Conservation (phyloP, 2,888 invertebrate genomes). For the Bombyx huttoni region DNA sequence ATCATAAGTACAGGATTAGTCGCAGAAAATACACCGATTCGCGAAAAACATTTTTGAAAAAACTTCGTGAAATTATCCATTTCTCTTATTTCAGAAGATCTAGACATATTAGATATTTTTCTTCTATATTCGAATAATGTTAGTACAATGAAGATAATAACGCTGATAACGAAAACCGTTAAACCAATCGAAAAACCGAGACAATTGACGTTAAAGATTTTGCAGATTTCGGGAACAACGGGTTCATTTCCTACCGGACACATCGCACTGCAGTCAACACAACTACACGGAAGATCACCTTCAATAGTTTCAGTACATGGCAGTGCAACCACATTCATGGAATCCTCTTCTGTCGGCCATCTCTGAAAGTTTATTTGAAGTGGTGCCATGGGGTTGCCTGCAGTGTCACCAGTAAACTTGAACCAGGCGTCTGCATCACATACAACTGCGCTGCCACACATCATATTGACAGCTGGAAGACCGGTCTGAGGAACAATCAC, state of each 20-base stretch:
- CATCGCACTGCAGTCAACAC: constrained; percentile 78
- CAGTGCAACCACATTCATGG: constrained; percentile 54
- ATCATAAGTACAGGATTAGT: constrained; percentile 76
- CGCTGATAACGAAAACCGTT: constrained; percentile 56
- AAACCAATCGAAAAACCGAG: constrained; percentile 75
- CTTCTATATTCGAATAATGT: constrained; percentile 22
- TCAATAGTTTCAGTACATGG: constrained; percentile 73
- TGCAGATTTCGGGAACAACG: constrained; percentile 49
- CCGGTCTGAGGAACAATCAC: constrained; percentile 85
- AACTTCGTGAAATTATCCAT: constrained; percentile 24
- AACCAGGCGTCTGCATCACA: constrained; percentile 79
- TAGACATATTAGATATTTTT: constrained; percentile 11
- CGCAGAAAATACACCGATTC: constrained; percentile 74
- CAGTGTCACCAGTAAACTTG: constrained; percentile 72
- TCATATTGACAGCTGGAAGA: constrained; percentile 80
- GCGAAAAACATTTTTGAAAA: constrained; percentile 39
- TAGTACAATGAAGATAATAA: constrained; percentile 35
- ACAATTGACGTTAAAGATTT: constrained; percentile 75
- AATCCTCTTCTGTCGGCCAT: constrained; percentile 38
- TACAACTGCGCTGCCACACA: constrained; percentile 79
- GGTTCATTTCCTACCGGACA: constrained; percentile 72
- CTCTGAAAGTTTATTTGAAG: constrained; percentile 75
- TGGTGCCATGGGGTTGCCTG: constrained; percentile 69
- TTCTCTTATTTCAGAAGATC: constrained; percentile 6
- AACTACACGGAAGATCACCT: constrained; percentile 79